phyloP scores from a whole-genome alignment of 2,797 vertebrate genomes.

The Lacerta agilis region DNA sequence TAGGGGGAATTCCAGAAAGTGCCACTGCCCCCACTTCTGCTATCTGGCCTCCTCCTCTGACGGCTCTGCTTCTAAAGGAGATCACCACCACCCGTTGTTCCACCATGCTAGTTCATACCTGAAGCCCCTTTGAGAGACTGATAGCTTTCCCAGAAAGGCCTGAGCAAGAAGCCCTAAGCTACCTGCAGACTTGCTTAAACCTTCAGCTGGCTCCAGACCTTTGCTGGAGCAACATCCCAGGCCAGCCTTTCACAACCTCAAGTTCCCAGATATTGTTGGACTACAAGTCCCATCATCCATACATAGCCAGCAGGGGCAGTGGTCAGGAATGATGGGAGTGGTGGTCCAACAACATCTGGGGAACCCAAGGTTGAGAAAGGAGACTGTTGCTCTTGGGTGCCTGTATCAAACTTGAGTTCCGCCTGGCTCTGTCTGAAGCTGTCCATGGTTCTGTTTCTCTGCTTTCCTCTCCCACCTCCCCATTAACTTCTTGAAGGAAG shows the following conservation, averaged over 20 bases:
- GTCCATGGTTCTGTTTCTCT: background rate
- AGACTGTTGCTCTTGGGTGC: background rate
- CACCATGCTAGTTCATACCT: background rate
- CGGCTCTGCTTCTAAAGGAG: background rate
- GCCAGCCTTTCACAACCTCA: background rate
- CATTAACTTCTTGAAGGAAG: background rate
- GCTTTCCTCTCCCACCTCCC: background rate
- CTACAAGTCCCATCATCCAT: background rate
- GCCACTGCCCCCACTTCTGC: background rate
- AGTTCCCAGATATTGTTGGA: background rate
- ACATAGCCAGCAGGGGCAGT: too few relatives aligned
- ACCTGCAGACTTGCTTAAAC: background rate
- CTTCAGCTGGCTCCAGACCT: background rate
- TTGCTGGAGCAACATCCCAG: background rate
- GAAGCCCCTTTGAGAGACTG: background rate
- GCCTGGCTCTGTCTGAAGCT: background rate
- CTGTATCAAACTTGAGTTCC: background rate
- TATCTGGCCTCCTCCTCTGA: background rate
- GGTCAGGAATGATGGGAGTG: background rate
- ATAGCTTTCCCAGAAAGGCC: background rate
- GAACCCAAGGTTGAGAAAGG: too few relatives aligned
- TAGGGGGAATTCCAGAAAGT: background rate
- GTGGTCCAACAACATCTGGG: background rate
- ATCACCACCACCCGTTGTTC: background rate
- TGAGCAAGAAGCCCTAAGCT: background rate